A percentile compares a stretch with the other conserved stretches of the same genome.
Conservation (phyloP, 2,797 vertebrate genomes). For the Chelon auratus region DNA sequence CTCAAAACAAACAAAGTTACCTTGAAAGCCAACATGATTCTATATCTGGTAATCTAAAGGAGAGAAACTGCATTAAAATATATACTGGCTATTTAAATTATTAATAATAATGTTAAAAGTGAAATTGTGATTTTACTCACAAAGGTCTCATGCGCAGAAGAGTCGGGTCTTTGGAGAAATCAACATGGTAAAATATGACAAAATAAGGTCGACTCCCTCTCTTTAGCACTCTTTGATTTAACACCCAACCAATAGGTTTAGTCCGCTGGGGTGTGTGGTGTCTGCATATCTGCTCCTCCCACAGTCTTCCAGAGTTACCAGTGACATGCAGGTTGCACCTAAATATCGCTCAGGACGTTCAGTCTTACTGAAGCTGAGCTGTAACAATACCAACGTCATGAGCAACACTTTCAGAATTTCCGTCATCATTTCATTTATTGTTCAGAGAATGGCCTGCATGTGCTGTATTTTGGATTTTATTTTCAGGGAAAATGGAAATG, state of each 20-base stretch:
- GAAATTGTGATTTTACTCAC: constrained; percentile 2
- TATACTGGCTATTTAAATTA: too few species aligned
- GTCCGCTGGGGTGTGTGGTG: too few species aligned
- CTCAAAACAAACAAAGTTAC: constrained; percentile 30
- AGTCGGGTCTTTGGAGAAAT: neutral
- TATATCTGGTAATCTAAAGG: neutral
- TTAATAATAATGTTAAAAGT: neutral
- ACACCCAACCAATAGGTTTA: constrained; percentile 5
- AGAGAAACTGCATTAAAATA: neutral
- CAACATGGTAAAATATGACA: neutral
- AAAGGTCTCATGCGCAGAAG: neutral
- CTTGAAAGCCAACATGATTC: constrained; percentile 34
- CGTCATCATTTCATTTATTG: too few species aligned
- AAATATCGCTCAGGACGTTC: too few species aligned
- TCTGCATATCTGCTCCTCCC: constrained; percentile 15
- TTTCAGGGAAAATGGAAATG: too few species aligned
- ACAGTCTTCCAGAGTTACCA: neutral
- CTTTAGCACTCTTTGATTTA: neutral
- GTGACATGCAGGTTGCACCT: neutral
- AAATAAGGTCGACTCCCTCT: neutral
- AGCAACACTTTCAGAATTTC: too few species aligned
- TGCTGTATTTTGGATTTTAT: too few species aligned
- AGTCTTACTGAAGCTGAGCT: too few species aligned
- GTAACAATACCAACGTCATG: too few species aligned
- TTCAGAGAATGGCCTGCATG: too few species aligned